These are phyloP conservation scores for Drosophila trapezifrons DNA, from an alignment of 1,140 invertebrate genomes.

Conservation along the genomic window DNA sequence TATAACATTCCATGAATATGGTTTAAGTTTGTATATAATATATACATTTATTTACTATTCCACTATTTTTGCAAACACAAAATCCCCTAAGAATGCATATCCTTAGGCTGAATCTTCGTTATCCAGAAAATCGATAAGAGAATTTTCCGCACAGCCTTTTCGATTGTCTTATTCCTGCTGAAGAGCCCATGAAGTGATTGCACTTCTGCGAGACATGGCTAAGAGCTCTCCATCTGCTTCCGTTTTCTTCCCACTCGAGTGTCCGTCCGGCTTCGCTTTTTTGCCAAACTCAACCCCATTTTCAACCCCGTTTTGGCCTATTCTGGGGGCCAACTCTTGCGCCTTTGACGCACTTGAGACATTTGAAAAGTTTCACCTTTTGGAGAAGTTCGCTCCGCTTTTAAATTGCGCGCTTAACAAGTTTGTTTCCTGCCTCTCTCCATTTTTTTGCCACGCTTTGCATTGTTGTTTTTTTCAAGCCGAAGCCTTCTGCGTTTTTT, in stretches of 20 bases:
- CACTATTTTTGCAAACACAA: not conserved
- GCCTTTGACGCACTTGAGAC: slow-evolving; percentile 46
- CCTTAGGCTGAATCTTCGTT: not conserved
- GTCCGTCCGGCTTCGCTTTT: slow-evolving; percentile 1
- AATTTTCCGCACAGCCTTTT: not conserved
- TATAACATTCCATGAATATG: no score
- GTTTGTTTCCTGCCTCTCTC: slow-evolving; percentile 26
- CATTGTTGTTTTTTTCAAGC: slow-evolving; percentile 9
- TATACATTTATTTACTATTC: no score
- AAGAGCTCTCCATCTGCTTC: slow-evolving; percentile 21
- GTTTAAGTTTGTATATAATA: no score
- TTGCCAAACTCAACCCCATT: slow-evolving; percentile 2
- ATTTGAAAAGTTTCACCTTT: slow-evolving; percentile 50
- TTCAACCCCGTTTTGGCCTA: not conserved
- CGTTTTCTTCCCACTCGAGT: slow-evolving; percentile 10
- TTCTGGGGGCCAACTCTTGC: not conserved
- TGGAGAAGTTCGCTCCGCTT: slow-evolving; percentile 40
- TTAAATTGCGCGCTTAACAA: slow-evolving; percentile 51
- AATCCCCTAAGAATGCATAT: not conserved
- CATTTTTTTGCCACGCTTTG: not conserved
- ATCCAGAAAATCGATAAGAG: slow-evolving; percentile 2
- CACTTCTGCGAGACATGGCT: slow-evolving; percentile 19
- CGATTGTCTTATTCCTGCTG: slow-evolving; percentile 18
- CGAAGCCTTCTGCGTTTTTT: slow-evolving; percentile 11
- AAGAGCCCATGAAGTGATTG: slow-evolving; percentile 35